Evolutionary conservation across 37 sponge, comb jelly and placozoan genomes (phyloP).

Genomic region (Haliclona indistincta): DNA sequence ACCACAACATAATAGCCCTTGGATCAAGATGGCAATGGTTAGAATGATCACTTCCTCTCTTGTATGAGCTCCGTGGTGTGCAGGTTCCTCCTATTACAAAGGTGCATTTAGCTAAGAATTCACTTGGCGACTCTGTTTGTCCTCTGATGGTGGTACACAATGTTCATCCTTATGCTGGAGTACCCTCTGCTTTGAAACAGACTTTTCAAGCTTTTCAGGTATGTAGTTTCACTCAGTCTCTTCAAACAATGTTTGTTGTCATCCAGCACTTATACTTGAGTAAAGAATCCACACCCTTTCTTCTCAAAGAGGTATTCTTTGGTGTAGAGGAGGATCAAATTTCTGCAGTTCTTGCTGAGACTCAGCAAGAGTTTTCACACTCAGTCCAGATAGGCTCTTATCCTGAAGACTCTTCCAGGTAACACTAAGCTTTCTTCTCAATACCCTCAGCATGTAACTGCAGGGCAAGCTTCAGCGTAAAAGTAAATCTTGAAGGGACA

Average conservation of each 20-base stretch:
- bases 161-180: constrained; percentile 81
- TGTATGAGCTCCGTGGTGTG: neutral
- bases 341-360: constrained; percentile 33
- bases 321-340: constrained; percentile 53
- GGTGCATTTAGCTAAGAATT: constrained; percentile 21
- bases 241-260: too few species aligned
- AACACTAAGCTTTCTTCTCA: neutral
- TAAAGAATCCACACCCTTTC: constrained; percentile 28
- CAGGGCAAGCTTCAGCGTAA: constrained; percentile 23
- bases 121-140: constrained; percentile 1
- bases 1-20: constrained; percentile 8
- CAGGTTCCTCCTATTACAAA: constrained; percentile 62
- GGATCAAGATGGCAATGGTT: constrained; percentile 61
- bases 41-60: neutral
- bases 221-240: too few species aligned
- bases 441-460: too few species aligned
- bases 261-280: neutral
- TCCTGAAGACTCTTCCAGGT: constrained; percentile 26
- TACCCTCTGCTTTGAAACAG: constrained; percentile 51
- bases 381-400: constrained; percentile 79
- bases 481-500: constrained; percentile 55
- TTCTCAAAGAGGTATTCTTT: constrained; percentile 53
- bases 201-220: constrained; percentile 26
- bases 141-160: constrained; percentile 66
- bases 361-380: constrained; percentile 41